Percentiles rank a stretch among this genome's conserved stretches.
Evolutionary conservation across 2,797 vertebrate species (phyloP).

Genomic region (Anguilla megastoma): DNA sequence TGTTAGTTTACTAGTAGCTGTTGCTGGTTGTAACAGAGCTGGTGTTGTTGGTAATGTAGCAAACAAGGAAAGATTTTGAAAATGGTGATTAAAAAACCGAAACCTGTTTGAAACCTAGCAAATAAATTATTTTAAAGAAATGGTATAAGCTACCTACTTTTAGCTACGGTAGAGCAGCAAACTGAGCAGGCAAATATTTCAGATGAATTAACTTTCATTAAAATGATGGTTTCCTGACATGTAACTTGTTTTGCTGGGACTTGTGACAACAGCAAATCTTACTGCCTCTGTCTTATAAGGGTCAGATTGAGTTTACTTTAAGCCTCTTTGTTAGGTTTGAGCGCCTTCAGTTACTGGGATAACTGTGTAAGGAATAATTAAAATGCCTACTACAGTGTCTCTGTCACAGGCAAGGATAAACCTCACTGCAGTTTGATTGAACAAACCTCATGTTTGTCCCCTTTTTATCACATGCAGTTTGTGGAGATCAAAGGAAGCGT

Average conservation of each 20-base stretch:
- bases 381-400: neutral
- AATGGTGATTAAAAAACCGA: too few relatives aligned
- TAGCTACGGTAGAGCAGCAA: too few relatives aligned
- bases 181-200: too few relatives aligned
- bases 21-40: neutral
- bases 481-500: conserved; percentile 98
- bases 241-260: neutral
- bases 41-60: neutral
- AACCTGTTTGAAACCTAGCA: neutral
- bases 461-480: conserved; percentile 73
- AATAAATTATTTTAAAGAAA: too few relatives aligned
- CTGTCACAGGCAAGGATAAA: neutral
- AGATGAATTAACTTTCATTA: too few relatives aligned
- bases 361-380: neutral
- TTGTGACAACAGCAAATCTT: neutral
- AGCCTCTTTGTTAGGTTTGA: neutral
- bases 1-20: neutral
- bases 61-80: neutral
- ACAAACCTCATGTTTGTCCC: neutral
- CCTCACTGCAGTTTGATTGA: neutral
- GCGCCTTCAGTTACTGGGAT: neutral
- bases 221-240: too few relatives aligned
- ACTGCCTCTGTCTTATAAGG: neutral
- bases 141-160: too few relatives aligned
- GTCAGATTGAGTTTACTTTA: neutral